These are phyloP conservation scores for Plecturocebus donacophilus DNA, from an alignment of 2,113 vertebrate species.

Conservation along the genomic window DNA sequence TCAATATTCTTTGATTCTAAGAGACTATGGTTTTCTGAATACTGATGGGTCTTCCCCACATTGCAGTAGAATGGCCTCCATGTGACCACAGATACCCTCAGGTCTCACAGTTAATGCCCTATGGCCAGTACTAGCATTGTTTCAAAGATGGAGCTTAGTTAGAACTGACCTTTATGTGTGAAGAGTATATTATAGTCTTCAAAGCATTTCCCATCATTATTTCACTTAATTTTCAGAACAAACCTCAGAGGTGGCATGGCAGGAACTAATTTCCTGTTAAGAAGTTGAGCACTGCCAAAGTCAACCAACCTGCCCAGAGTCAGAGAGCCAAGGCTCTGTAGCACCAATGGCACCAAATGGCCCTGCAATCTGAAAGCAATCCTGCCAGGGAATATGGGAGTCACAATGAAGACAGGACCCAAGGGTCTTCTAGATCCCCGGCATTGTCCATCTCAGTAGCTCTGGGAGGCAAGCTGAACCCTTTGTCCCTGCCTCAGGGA, in stretches of 20 bases:
- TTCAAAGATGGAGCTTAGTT: conserved; percentile 7
- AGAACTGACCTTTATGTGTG: neutral
- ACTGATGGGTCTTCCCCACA: neutral
- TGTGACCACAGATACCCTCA: neutral
- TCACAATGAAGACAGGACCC: neutral
- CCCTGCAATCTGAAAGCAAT: neutral
- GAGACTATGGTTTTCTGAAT: neutral
- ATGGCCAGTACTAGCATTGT: neutral
- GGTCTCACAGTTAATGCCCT: neutral
- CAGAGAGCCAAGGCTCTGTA: neutral
- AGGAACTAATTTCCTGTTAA: neutral
- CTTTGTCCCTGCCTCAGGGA: neutral
- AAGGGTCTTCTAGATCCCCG: neutral
- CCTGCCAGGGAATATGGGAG: neutral
- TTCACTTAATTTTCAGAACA: neutral
- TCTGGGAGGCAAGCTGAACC: neutral
- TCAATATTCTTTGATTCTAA: neutral
- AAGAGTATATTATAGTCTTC: neutral
- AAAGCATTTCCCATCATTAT: neutral
- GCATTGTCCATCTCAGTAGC: neutral
- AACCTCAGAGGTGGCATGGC: neutral
- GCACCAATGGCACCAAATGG: neutral
- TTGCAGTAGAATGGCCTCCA: neutral
- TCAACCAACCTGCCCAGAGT: neutral
- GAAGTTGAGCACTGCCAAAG: neutral